Base-by-base conservation (phyloP, 1,140 invertebrate species). In the Drosophila grimshawi region DNA sequence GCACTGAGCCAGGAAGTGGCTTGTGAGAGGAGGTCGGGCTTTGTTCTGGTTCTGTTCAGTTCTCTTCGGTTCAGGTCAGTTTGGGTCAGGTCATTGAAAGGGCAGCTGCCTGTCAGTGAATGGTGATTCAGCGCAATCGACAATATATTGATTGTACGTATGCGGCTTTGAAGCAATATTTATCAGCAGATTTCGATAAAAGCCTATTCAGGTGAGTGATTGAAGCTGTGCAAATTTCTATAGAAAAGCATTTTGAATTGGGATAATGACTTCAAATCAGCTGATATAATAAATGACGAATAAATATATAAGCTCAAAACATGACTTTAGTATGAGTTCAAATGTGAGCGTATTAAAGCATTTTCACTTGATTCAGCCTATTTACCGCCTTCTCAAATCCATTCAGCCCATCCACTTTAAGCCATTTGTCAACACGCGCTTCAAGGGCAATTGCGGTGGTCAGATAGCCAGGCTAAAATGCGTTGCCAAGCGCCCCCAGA, bases 351-450 rank as follows among this genome's bases (percentile, higher is more conserved):
- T 32, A 56, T 66, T 57, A 57, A 48, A 48, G 63, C 53, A 27
- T 11, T 2, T 30, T n/a, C 52, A 43, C 2, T 57, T 30, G n/a
- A 41, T 65, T 60, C 37, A 49, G 63, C 69, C 59, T n/a, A 59
- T 11, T 35, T 59, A 35, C 57, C 70, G 48, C 46, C 7, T 32
- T 29, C 46, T 45, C 3, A 11, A 35, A 35, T 4, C 33, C 8
- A n/a, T 33, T 61, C 19, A 49, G 29, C 45, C 32, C 29, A 35
- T 49, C 64, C 73, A 72, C 78, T 86, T 86, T 79, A 79, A 76
- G 76, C 79, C 76, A 78, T 86, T 86, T 86, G 71, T 86, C 82
- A 85, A 85, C 73, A 80, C 6, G 37, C 51, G 48, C 59, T 35
- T 33, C 39, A 56, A 3, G 27, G 53, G 63, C 27, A 57, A 56